A percentile compares a stretch with the other conserved stretches of the same genome.
Evolutionary conservation across 2,113 vertebrate genomes (phyloP).

Genomic region (Eubucco bourcierii): DNA sequence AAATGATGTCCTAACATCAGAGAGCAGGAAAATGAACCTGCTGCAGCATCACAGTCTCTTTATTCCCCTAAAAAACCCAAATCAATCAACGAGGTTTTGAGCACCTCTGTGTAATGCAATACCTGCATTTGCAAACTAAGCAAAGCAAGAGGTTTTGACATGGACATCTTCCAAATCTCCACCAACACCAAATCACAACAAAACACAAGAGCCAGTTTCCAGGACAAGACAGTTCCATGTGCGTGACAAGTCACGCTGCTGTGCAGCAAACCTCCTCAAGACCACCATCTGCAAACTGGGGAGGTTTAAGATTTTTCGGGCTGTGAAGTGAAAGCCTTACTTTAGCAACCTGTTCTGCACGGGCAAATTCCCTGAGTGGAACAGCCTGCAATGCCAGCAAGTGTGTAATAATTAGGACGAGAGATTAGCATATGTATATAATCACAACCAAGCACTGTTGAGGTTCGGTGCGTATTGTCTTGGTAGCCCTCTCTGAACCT

Average conservation of each 20-base stretch:
- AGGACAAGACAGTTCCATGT: neutral
- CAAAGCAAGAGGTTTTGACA: neutral
- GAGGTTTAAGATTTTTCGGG: neutral
- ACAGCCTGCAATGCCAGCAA: neutral
- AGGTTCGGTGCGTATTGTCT: neutral
- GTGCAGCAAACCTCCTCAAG: neutral
- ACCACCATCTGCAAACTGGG: fast-evolving
- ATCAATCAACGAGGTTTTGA: neutral
- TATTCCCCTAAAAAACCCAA: neutral
- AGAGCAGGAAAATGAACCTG: neutral
- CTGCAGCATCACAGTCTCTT: neutral
- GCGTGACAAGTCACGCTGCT: fast-evolving
- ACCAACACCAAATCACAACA: neutral
- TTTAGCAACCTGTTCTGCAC: neutral
- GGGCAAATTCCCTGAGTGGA: neutral
- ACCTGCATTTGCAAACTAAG: neutral
- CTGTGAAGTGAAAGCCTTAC: neutral
- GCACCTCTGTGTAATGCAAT: neutral
- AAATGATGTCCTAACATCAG: neutral
- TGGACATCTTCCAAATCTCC: neutral
- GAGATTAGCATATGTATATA: neutral
- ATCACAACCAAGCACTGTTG: neutral
- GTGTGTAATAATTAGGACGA: neutral
- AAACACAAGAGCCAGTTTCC: neutral
- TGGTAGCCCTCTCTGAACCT: neutral